Evolutionary conservation across 1,140 invertebrate species (phyloP).

Genomic region (Plectrocnemia conspersa): DNA sequence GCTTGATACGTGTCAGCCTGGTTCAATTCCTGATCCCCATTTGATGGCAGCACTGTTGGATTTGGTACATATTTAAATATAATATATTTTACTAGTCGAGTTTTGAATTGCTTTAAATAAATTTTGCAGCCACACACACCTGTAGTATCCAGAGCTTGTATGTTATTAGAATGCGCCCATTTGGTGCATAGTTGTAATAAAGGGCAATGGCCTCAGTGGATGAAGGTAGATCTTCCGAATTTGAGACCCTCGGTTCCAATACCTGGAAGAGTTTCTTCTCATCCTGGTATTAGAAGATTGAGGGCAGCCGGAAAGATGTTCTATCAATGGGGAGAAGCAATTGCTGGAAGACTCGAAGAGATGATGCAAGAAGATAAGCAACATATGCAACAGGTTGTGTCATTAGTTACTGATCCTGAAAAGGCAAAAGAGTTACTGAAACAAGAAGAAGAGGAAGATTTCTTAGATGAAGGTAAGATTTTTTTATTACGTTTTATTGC

Average conservation of each 20-base stretch:
- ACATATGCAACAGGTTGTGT: slow-evolving; percentile 62
- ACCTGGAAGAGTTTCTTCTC: slow-evolving; percentile 39
- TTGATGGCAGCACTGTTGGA: slow-evolving; percentile 92
- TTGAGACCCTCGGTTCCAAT: slow-evolving; percentile 69
- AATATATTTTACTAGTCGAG: background rate
- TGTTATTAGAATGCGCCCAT: slow-evolving; percentile 91
- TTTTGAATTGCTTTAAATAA: too few species aligned
- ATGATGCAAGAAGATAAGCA: slow-evolving; percentile 71
- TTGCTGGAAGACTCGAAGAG: slow-evolving; percentile 84
- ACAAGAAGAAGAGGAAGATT: slow-evolving; percentile 97
- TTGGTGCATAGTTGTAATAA: slow-evolving; percentile 97
- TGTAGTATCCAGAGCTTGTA: slow-evolving; percentile 81
- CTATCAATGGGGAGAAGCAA: slow-evolving; percentile 91
- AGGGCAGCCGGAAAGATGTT: slow-evolving; percentile 92
- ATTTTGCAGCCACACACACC: slow-evolving; percentile 80
- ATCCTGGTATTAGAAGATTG: slow-evolving; percentile 56
- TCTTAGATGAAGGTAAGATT: slow-evolving; percentile 85
- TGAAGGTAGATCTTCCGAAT: slow-evolving; percentile 80
- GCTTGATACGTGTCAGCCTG: slow-evolving; percentile 91
- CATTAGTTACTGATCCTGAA: slow-evolving; percentile 72
- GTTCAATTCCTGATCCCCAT: slow-evolving; percentile 90
- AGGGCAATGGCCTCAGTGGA: slow-evolving; percentile 94
- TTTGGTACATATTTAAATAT: slow-evolving; percentile 61
- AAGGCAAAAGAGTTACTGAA: slow-evolving; percentile 79
- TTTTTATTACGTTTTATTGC: background rate